Evolutionary conservation across 2,888 invertebrate species (phyloP).

Genomic region (Zelleria hepariella): DNA sequence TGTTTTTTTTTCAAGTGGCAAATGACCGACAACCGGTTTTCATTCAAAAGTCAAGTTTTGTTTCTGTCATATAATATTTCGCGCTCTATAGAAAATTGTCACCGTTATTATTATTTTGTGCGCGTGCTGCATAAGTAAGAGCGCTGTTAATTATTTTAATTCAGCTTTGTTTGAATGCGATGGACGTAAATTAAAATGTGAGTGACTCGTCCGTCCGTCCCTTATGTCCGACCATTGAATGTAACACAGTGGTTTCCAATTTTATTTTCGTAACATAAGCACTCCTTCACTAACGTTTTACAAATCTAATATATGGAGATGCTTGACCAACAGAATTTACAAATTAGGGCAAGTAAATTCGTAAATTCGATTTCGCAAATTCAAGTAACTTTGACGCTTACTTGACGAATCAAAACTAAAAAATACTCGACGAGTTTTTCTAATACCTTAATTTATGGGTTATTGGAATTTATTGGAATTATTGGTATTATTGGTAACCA

Average conservation of each 20-base stretch:
- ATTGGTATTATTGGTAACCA: too few relatives aligned
- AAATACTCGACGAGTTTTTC: too few relatives aligned
- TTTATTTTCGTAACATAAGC: too few relatives aligned
- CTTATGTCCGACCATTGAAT: background rate
- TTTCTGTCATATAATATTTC: conserved; percentile 36
- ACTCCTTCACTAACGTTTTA: too few relatives aligned
- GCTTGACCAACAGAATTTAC: too few relatives aligned
- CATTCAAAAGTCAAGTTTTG: conserved; percentile 19
- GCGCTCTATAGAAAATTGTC: background rate
- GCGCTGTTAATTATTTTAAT: background rate
- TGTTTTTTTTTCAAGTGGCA: conserved; percentile 20
- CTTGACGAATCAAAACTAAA: too few relatives aligned
- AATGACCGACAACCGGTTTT: conserved; percentile 33
- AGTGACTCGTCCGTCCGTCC: background rate
- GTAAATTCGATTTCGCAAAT: too few relatives aligned
- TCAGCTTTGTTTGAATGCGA: background rate
- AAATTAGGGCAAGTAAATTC: too few relatives aligned
- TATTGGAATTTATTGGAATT: too few relatives aligned
- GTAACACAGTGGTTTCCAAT: background rate
- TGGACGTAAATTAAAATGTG: background rate
- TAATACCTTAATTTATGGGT: too few relatives aligned
- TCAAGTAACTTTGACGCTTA: too few relatives aligned
- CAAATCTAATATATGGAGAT: too few relatives aligned
- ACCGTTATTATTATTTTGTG: background rate
- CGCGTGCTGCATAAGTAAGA: background rate